These are phyloP conservation scores for Labia minor DNA, from an alignment of 2,888 invertebrate species.

Conservation along the genomic window DNA sequence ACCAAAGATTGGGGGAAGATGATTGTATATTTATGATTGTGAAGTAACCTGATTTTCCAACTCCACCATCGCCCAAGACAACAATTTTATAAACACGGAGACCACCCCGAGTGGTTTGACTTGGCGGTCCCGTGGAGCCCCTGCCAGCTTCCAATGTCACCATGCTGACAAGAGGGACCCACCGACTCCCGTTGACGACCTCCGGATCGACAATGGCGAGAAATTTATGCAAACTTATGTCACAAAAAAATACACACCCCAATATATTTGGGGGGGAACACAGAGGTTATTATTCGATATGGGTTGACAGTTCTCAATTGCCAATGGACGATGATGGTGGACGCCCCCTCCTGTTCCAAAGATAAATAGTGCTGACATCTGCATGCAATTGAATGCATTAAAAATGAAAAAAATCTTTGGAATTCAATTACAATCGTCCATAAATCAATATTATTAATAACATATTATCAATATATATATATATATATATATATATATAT, in stretches of 20 bases:
- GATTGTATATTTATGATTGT: too few relatives aligned
- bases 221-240: neutral
- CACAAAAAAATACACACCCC: neutral
- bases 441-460: too few relatives aligned
- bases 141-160: conserved; percentile 9
- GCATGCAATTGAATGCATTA: too few relatives aligned
- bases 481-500: too few relatives aligned
- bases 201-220: neutral
- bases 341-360: neutral
- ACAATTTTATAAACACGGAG: conserved; percentile 80
- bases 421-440: too few relatives aligned
- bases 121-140: conserved; percentile 17
- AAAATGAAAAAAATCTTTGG: too few relatives aligned
- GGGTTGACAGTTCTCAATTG: neutral
- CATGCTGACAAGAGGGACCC: conserved; percentile 13
- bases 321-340: neutral
- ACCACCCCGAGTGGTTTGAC: conserved; percentile 44
- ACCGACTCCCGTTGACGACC: neutral
- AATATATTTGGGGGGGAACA: neutral
- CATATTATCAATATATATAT: too few relatives aligned
- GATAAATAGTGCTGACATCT: too few relatives aligned
- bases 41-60: conserved; percentile 71
- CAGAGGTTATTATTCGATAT: too few relatives aligned
- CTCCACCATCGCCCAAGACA: conserved; percentile 83
- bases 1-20: too few relatives aligned